phyloP scores from a whole-genome alignment of 2,797 vertebrate species.

The Argya squamiceps region DNA sequence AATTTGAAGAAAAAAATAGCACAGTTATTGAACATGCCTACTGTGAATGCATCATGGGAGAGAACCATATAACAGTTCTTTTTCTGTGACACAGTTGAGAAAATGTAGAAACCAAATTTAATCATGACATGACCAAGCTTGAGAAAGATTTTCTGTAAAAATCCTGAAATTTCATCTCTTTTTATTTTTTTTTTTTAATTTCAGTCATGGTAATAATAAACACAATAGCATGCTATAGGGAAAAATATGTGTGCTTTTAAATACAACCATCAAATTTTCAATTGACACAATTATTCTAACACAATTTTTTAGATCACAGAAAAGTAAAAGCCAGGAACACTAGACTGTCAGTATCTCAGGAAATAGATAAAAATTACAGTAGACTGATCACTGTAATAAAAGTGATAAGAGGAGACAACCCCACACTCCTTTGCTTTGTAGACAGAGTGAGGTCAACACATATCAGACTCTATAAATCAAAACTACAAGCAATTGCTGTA shows the following conservation, averaged over 20 bases:
- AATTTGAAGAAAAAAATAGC: slow-evolving; percentile 37
- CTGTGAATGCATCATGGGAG: slow-evolving; percentile 12
- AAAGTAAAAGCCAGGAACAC: not conserved
- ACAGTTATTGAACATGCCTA: slow-evolving; percentile 33
- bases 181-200: not conserved
- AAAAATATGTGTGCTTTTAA: not conserved
- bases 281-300: not conserved
- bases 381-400: slow-evolving; percentile 17
- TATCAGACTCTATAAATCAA: slow-evolving; percentile 44
- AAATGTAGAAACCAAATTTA: slow-evolving; percentile 24
- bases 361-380: slow-evolving; percentile 27
- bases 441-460: slow-evolving; percentile 26
- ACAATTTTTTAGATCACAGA: not conserved
- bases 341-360: not conserved
- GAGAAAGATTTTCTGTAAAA: not conserved
- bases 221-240: not conserved
- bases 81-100: not conserved
- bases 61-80: not conserved
- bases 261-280: not conserved
- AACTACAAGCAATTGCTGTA: not conserved
- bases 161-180: not conserved
- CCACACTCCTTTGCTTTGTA: slow-evolving; percentile 10
- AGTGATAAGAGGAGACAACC: slow-evolving; percentile 35
- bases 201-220: not conserved
- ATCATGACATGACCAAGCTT: not conserved